Conservation (phyloP, 2,888 invertebrate genomes). For the Sialis fuliginosa region DNA sequence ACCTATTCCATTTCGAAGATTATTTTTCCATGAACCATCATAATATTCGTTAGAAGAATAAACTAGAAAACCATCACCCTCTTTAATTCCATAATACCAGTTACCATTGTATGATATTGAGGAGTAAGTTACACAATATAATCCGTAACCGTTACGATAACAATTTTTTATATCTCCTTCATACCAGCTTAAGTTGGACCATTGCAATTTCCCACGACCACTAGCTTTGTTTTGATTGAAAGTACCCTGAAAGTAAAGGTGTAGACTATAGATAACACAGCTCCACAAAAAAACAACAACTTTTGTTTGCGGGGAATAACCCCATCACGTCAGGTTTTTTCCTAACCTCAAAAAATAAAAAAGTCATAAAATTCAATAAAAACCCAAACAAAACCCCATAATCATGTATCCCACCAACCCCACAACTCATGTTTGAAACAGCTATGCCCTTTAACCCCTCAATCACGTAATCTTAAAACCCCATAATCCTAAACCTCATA, state of each 20-base stretch:
- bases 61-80: constrained; percentile 23
- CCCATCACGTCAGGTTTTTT: no score
- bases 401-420: no score
- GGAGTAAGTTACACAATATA: constrained; percentile 14
- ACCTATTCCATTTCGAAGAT: constrained; percentile 30
- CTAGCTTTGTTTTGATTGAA: constrained; percentile 35
- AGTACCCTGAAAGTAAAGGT: constrained; percentile 26
- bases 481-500: no score
- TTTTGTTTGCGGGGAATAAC: no score
- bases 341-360: no score
- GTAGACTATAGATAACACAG: no score
- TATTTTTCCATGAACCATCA: constrained; percentile 25
- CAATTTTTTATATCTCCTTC: constrained; percentile 37
- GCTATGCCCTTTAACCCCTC: no score
- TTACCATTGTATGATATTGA: constrained; percentile 22
- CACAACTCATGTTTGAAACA: no score
- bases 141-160: constrained; percentile 28
- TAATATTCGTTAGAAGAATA: constrained; percentile 21
- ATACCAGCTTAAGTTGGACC: constrained; percentile 37
- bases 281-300: no score
- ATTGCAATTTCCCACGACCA: constrained; percentile 34
- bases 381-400: no score
- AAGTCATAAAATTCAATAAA: no score
- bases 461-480: no score
- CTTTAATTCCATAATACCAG: constrained; percentile 23